Conservation (phyloP, 2,113 vertebrate species). For the Arenaria interpres region DNA sequence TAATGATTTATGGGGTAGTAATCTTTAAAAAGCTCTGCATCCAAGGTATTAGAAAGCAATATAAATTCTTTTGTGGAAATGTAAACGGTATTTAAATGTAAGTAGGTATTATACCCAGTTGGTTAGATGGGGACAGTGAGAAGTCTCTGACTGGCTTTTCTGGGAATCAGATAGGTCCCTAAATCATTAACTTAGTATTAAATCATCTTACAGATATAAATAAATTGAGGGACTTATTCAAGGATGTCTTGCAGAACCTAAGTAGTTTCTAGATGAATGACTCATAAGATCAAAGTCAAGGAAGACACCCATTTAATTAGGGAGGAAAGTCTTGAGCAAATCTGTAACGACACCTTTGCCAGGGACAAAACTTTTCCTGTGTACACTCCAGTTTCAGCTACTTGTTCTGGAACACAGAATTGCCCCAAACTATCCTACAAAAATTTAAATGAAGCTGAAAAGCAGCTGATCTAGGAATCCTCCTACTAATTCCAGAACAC, state of each 20-base stretch:
- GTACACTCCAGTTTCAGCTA: neutral
- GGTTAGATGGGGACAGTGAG: conserved; percentile 30
- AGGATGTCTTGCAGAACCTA: conserved; percentile 20
- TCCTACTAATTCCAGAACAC: neutral
- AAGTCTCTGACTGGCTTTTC: conserved; percentile 15
- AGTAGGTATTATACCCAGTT: conserved; percentile 22
- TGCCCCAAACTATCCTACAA: neutral
- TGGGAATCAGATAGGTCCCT: conserved; percentile 61
- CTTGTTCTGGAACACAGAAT: neutral
- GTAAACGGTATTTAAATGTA: conserved; percentile 31
- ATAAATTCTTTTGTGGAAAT: conserved; percentile 62
- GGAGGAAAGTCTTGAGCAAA: conserved; percentile 52
- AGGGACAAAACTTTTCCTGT: neutral
- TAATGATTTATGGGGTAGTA: neutral
- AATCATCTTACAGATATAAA: conserved; percentile 62
- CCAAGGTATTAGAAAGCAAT: conserved; percentile 47
- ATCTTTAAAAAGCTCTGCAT: conserved; percentile 42
- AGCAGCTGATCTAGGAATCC: neutral
- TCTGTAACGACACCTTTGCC: neutral
- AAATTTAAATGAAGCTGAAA: neutral
- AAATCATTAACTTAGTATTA: conserved; percentile 59
- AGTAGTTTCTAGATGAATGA: conserved; percentile 58
- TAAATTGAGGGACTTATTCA: conserved; percentile 45
- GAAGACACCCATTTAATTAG: conserved; percentile 62
- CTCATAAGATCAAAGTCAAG: conserved; percentile 66